Base-by-base conservation (phyloP, 2,888 invertebrate species). In the Argyresthia albistria region DNA sequence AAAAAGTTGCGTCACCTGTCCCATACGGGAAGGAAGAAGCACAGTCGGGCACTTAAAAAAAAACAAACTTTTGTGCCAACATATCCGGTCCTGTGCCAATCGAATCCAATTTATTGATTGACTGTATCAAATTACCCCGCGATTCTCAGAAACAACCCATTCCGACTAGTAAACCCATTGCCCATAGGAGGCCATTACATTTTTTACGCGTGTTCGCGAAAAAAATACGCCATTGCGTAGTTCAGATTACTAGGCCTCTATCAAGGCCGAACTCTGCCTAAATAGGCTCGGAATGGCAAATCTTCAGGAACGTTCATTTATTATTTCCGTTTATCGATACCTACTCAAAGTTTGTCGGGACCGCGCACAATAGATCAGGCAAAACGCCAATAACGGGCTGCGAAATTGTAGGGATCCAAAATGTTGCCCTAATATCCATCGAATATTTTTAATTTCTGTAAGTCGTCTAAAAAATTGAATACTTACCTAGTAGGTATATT, bases 171-270 rank as follows among this genome's bases (percentile, higher is more conserved):
- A 15, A 36, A 11, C 48, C 25, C 51, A 58, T 57, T 56, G 58
- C 60, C 60, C 62, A 58, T 59, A 60, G 60, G 64, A 60, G 63
- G 64, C 63, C 64, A 58, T 58, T 53, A 49, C 55, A 54, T 55
- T 59, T 61, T 60, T 59, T 61, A 58, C 53, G 54, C 50, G 51
- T 57, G 59, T 63, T 58, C 54, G 57, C 54, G 57, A 58, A 60
- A 61, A 63, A 62, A 60, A 58, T 16, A 10, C 52, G 51, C 55
- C 55, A 57, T 58, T 56, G 57, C 58, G 60, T 59, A 58, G 54
- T 60, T 59, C 55, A 46, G 55, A 56, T 56, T 59, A 57, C 8
- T 57, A 54, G 58, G 55, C 56, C 55, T 57, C 55, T 57, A 55
- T 57, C 59, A 63, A 62, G 63, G 63, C 49, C 59, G 50, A 25